These are phyloP conservation scores for Synanthedon andrenaeformis DNA, from an alignment of 2,888 invertebrate species.

Conservation along the genomic window DNA sequence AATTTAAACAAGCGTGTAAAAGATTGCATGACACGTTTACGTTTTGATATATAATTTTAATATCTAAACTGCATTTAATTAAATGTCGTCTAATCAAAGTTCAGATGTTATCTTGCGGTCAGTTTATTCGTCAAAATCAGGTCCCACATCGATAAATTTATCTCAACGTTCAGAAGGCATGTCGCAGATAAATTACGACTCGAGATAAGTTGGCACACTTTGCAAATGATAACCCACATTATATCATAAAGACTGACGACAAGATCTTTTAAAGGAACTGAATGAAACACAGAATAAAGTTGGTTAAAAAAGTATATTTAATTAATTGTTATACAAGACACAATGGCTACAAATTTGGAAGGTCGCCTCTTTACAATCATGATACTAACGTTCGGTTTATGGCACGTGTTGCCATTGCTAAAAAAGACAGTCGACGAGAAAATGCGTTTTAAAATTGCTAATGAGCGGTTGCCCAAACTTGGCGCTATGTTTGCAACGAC, in stretches of 20 bases:
- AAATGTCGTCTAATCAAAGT: neutral
- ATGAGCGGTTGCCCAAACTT: constrained; percentile 51
- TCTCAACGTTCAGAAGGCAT: neutral
- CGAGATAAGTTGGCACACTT: neutral
- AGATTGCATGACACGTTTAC: too few species aligned
- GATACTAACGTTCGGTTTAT: neutral
- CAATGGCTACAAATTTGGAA: neutral
- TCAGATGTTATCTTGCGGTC: neutral
- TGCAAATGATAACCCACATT: neutral
- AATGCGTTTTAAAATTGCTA: constrained; percentile 54
- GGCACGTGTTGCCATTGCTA: constrained; percentile 18
- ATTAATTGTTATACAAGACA: too few species aligned
- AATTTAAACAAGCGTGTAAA: too few species aligned
- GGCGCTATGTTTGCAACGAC: constrained; percentile 34
- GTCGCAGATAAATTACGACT: neutral
- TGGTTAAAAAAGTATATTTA: too few species aligned
- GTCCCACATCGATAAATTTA: neutral
- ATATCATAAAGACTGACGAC: neutral
- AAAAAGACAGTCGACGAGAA: constrained; percentile 31
- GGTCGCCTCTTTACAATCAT: neutral
- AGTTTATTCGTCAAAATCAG: neutral
- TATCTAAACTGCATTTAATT: neutral
- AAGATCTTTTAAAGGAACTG: too few species aligned
- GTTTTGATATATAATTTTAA: too few species aligned
- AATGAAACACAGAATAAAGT: too few species aligned